These are phyloP conservation scores for Tanytarsus gracilentus DNA, from an alignment of 2,888 invertebrate genomes.

Conservation along the genomic window DNA sequence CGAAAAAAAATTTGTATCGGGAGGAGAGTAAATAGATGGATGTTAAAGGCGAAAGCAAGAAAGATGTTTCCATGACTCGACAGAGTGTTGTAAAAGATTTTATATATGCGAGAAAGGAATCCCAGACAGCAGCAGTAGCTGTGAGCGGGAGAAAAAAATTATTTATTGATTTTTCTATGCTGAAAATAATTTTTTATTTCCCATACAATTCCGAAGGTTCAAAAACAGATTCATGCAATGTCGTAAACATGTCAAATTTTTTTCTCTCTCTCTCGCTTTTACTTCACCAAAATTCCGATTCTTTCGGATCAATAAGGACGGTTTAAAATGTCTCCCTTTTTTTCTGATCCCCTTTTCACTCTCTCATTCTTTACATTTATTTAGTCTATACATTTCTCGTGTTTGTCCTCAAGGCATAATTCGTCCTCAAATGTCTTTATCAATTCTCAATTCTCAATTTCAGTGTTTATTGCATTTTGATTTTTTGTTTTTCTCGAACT, in stretches of 20 bases:
- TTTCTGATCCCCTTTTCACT: background rate
- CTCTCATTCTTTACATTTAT: background rate
- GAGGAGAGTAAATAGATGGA: no score
- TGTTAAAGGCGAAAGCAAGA: background rate
- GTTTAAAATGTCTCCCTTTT: background rate
- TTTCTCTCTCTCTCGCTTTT: background rate
- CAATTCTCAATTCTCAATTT: background rate
- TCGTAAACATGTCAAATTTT: conserved; percentile 14
- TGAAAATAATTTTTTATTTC: conserved; percentile 1
- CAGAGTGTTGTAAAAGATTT: background rate
- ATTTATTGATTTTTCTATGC: conserved; percentile 15
- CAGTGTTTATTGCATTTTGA: background rate
- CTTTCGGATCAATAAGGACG: conserved; percentile 7
- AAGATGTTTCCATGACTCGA: conserved; percentile 5
- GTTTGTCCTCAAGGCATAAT: conserved; percentile 6
- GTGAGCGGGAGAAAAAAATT: background rate
- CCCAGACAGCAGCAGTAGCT: conserved; percentile 3
- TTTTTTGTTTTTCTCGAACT: background rate
- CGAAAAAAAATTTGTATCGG: no score
- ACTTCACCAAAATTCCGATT: background rate
- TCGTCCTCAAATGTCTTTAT: background rate
- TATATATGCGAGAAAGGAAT: background rate
- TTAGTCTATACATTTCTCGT: background rate
- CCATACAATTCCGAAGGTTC: conserved; percentile 7
- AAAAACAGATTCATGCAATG: conserved; percentile 13